Evolutionary conservation across 2,888 invertebrate species (phyloP), one percentile per base, ranked within the genome.

Genomic region (Habroteleia sp.): DNA sequence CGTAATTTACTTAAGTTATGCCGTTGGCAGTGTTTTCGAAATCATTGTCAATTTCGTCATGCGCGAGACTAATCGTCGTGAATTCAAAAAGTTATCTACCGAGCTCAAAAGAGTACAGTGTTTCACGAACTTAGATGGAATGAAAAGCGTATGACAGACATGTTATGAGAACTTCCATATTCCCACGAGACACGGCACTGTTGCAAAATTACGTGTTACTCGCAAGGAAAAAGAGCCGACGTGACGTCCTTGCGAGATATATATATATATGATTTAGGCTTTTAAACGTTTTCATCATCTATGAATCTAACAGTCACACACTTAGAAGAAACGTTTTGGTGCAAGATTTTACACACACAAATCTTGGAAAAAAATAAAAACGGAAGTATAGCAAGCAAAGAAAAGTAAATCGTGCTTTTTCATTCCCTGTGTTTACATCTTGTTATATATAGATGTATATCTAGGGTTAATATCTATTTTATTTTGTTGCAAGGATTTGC

Each of bases 1-100:
- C 44, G 73, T 62, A 66, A 74, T 74, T 74, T 62, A 60, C 66
- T 66, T 60, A 74, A 74, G 46, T 74, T 74, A 74, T 74, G 73
- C 73, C 62, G 54, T 48, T 66, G 46, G 66, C 66, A 54, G 52
- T 41, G 58, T 48, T 73, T 66, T 66, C 66, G 66, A 74, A 74
- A 66, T 74, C 66, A 41, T 46, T 29, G 74, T 48, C 29, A 68
- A 68, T 66, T 74, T 54, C 66, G 62, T 74, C 74, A 74, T 54
- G 48, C 54, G 52, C 62, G 41, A 74, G 62, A 60, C 74, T 66
- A 74, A 74, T 74, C 66, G 65, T 56, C 52, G 50, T 73, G 66
- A 73, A 73, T 73, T 73, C 65, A 44, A 73, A 65, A 73, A 73
- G 65, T 73, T 73, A 73, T 66, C 60, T 50, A 50, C 52, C 52